Conservation (phyloP, 2,797 vertebrate species). For the Eremophila alpestris region DNA sequence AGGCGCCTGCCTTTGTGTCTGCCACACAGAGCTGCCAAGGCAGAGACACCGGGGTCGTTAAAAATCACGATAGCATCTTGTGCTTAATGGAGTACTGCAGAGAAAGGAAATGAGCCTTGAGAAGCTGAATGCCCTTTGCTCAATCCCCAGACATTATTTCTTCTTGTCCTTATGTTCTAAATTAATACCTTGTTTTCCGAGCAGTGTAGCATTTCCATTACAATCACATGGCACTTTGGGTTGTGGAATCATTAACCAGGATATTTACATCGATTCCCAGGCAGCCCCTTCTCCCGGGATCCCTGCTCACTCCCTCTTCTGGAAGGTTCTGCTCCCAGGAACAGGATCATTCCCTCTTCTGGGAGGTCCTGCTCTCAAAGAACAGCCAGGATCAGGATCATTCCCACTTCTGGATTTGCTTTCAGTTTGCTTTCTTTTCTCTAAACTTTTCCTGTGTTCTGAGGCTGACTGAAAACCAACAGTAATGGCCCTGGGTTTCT, state of each 20-base stretch:
- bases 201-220: slow-evolving; percentile 44
- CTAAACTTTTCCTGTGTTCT: neutral
- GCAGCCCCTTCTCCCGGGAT: neutral
- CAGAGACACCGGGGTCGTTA: slow-evolving; percentile 3
- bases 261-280: slow-evolving; percentile 34
- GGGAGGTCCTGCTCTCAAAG: neutral
- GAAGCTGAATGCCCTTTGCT: slow-evolving; percentile 44
- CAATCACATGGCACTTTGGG: slow-evolving; percentile 43
- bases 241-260: slow-evolving; percentile 45
- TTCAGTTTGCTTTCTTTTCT: neutral
- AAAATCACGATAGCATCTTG: slow-evolving; percentile 44
- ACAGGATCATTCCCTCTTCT: neutral
- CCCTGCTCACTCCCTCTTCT: neutral
- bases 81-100: slow-evolving; percentile 50
- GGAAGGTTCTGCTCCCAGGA: neutral
- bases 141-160: slow-evolving; percentile 44
- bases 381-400: too few species aligned
- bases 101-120: slow-evolving; percentile 50
- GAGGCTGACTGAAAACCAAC: neutral
- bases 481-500: neutral
- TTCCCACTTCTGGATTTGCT: neutral
- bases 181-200: slow-evolving; percentile 67
- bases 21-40: neutral
- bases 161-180: slow-evolving; percentile 57
- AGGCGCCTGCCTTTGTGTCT: neutral